These are phyloP conservation scores for Cheilosia urbana DNA, from an alignment of 2,888 invertebrate genomes.

Conservation along the genomic window DNA sequence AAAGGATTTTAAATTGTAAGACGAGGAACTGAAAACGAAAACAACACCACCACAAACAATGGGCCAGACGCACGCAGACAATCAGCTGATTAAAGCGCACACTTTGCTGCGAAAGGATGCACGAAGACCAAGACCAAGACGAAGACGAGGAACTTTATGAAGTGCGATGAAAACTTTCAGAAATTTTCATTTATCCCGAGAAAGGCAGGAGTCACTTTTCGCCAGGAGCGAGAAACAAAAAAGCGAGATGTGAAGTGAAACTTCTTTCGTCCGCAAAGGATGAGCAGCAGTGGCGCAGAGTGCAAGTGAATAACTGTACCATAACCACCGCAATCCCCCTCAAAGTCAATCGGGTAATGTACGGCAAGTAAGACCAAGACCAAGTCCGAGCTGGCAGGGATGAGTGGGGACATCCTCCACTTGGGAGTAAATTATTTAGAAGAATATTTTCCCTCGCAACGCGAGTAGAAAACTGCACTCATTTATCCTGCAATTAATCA, in stretches of 20 bases:
- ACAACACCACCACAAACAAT: slow-evolving; percentile 42
- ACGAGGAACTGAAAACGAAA: slow-evolving; percentile 29
- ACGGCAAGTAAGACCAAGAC: slow-evolving; percentile 54
- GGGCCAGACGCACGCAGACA: slow-evolving; percentile 66
- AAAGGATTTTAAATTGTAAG: slow-evolving; percentile 67
- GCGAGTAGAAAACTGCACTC: slow-evolving; percentile 78
- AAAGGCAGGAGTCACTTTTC: slow-evolving; percentile 74
- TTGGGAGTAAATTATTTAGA: slow-evolving; percentile 80
- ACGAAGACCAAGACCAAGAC: neutral
- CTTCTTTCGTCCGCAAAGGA: slow-evolving; percentile 68
- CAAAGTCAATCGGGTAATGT: slow-evolving; percentile 70
- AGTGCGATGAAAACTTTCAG: slow-evolving; percentile 74
- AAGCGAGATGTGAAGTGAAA: slow-evolving; percentile 47
- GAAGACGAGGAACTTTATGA: slow-evolving; percentile 32
- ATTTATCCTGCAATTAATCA: slow-evolving; percentile 83
- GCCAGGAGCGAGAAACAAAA: slow-evolving; percentile 41
- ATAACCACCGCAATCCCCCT: slow-evolving; percentile 61
- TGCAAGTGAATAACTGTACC: slow-evolving; percentile 66
- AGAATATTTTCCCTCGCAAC: slow-evolving; percentile 64
- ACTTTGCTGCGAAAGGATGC: slow-evolving; percentile 31
- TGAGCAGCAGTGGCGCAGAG: slow-evolving; percentile 37
- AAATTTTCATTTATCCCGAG: slow-evolving; percentile 61
- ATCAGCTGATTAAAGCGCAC: slow-evolving; percentile 77
- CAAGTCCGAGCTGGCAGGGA: slow-evolving; percentile 48
- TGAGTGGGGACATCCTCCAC: slow-evolving; percentile 53